Percentiles rank a stretch among this genome's conserved stretches.
Evolutionary conservation across 2,888 invertebrate species (phyloP).

Genomic region (Bembecia ichneumoniformis): DNA sequence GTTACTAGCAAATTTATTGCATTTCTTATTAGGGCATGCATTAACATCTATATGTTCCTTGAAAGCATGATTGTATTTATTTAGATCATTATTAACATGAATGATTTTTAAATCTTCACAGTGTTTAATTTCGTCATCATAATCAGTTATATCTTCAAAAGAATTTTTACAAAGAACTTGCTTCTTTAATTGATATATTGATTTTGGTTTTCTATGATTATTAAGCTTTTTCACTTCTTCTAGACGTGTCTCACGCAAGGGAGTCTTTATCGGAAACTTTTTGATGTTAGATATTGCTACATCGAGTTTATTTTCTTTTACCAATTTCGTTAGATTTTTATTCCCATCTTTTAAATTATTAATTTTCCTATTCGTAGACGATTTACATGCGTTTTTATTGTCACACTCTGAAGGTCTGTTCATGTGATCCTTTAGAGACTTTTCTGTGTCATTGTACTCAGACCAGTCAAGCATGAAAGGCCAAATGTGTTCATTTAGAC

Average conservation of each 20-base stretch:
- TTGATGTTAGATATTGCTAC: too few species aligned
- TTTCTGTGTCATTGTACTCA: slow-evolving; percentile 3
- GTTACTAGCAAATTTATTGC: not conserved
- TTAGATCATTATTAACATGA: not conserved
- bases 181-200: slow-evolving; percentile 35
- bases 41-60: not conserved
- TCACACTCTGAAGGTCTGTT: too few species aligned
- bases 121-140: slow-evolving; percentile 2
- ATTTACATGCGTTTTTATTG: not conserved
- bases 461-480: slow-evolving; percentile 52
- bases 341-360: not conserved
- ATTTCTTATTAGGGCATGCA: not conserved
- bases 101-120: not conserved
- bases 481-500: slow-evolving; percentile 45
- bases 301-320: not conserved
- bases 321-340: not conserved
- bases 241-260: not conserved
- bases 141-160: slow-evolving; percentile 8
- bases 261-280: too few species aligned
- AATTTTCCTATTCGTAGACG: not conserved
- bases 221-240: not conserved
- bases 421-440: not conserved
- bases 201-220: slow-evolving; percentile 16
- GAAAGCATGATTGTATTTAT: not conserved
- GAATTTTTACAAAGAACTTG: slow-evolving; percentile 39